Percentiles rank a stretch among this genome's conserved stretches.
Conservation (phyloP, 2,888 invertebrate species). For the Hydrotaea cyrtoneurina region DNA sequence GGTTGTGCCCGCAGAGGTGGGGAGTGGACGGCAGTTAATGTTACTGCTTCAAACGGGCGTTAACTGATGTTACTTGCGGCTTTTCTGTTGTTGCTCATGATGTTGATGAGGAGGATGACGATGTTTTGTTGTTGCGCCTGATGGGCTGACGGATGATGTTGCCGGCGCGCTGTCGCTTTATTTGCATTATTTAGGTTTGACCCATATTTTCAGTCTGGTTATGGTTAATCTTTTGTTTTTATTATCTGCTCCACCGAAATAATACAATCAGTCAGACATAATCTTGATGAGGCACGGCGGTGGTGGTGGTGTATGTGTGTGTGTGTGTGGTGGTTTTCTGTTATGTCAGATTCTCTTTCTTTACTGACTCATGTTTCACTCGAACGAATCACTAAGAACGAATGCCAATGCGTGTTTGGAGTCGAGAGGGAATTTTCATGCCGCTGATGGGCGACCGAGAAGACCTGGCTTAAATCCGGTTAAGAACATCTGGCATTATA, state of each 20-base stretch:
- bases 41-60: slow-evolving; percentile 57
- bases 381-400: too few species aligned
- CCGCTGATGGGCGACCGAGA: too few species aligned
- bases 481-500: too few species aligned
- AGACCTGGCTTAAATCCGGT: too few species aligned
- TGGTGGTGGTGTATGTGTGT: not conserved
- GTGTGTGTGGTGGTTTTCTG: not conserved
- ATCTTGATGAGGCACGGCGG: not conserved
- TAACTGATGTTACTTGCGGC: slow-evolving; percentile 65
- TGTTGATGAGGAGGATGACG: not conserved
- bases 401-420: too few species aligned
- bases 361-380: too few species aligned
- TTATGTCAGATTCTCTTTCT: too few species aligned
- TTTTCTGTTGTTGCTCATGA: slow-evolving; percentile 14
- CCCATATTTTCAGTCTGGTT: slow-evolving; percentile 56
- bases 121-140: not conserved
- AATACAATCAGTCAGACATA: slow-evolving; percentile 11
- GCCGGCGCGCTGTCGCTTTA: not conserved
- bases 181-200: slow-evolving; percentile 51
- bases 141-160: not conserved
- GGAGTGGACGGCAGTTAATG: not conserved
- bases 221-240: slow-evolving; percentile 51
- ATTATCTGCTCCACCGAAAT: not conserved
- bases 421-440: too few species aligned
- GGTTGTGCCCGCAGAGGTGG: not conserved